Base-by-base conservation (phyloP, 2,888 invertebrate genomes). In the Lasioglossum morio region DNA sequence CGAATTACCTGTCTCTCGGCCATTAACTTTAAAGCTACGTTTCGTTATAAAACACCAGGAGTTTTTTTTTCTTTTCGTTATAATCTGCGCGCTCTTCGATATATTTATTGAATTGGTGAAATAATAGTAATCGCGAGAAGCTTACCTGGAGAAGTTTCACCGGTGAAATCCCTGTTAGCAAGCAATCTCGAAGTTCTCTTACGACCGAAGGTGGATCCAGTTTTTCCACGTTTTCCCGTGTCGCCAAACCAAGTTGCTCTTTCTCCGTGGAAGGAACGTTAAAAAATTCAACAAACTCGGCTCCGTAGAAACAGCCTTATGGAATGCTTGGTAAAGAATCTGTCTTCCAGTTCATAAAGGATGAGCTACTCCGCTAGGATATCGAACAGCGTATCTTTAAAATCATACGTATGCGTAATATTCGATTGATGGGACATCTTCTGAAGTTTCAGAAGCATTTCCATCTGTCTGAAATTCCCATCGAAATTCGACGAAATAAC, bases 211-310 rank as follows among this genome's bases (percentile, higher is more conserved):
- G 72, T 72, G 27, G n/a, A 48, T 43, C 30, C 23, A 16, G 19
- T 79, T 60, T 16, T 48, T 69, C 4, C 37, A 60, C 27, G 37
- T 72, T 75, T 30, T 40, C 2, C 19, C 8, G 37, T 30, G 19
- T 72, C 37, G 66, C 19, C 27, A 14, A 79, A 53, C 69, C 60
- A 76, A 34, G 69, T 66, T 23, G 69, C 66, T 46, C 69, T 70
- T n/a, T 70, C 40, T 14, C 34, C 40, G 34, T 53, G 72, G 19
- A 63, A 34, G 53, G 1, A 63, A 30, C 23, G 81, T 74, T 87
- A 76, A 84, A 87, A 79, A 72, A 88, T 88, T 87, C 87, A 82
- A 63, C 43, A 73, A 27, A 27, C 12, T 30, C 69, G 30, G 53
- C 34, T 72, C 34, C 75, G 34, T 4, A 53, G 53, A 69, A 82